Evolutionary conservation across 2,888 invertebrate species (phyloP), one percentile per base, ranked within the genome.

Genomic region (Cylloceria caligata): DNA sequence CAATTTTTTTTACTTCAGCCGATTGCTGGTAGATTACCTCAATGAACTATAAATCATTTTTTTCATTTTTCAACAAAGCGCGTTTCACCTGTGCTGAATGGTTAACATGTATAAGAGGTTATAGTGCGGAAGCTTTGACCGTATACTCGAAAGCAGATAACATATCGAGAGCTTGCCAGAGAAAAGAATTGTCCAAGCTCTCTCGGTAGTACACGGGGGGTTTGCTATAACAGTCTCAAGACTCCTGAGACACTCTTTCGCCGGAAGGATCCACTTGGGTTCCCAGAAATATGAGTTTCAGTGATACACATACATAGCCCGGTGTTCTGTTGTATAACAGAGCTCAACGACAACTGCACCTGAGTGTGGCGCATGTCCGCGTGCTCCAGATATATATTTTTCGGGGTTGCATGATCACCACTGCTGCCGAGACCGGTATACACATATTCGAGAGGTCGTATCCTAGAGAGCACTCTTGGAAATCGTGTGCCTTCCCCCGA

Each of bases 391-490:
- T 69, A 21, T 39, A 36, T 64, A 36, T 24, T 57, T 77, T 87
- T 75, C 69, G 60, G 75, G 78, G 65, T 78, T 45, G 75, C 68
- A 80, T 76, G 85, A 76, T 64, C 82, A 82, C 57, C 81, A 69
- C 81, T 81, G 82, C 42, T 65, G 34, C 16, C 24, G 39, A 77
- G 83, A 71, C 74, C 47, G 24, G 60, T 64, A 49, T 71, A 77
- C 79, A 83, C 80, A 71, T 84, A 83, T 85, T 86, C 84, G 75
- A 83, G 84, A 77, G 77, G 79, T 85, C 77, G 84, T 84, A 83
- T 85, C 78, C 67, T 75, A 64, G 76, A 83, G 80, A 87, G 84
- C 78, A 83, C 85, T 85, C 84, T 76, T 86, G 84, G 80, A 86
- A 86, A 87, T 87, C 85, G 86, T 83, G 80, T 57, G 85, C 83